A percentile compares a stretch with the other conserved stretches of the same genome.
phyloP scores from a whole-genome alignment of 64 coral and sea anemone genomes.

The Montipora sp. region DNA sequence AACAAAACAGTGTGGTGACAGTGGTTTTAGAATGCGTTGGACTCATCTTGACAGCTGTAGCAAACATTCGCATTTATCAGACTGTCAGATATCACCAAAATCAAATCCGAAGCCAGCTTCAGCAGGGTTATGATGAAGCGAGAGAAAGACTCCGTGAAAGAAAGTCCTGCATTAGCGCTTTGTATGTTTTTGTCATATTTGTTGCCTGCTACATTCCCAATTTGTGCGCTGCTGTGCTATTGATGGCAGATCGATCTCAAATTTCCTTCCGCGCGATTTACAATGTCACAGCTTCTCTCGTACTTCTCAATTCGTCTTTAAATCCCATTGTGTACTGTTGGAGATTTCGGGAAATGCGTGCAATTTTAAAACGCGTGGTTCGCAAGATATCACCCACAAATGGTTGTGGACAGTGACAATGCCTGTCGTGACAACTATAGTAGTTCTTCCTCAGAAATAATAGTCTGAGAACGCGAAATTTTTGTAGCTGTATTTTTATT shows the following conservation, averaged over 20 bases:
- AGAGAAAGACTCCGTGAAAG: not conserved
- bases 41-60: not conserved
- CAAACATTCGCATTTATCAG: no score
- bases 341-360: not conserved
- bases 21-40: not conserved
- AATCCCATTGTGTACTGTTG: not conserved
- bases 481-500: no score
- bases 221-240: not conserved
- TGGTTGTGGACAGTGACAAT: not conserved
- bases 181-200: not conserved
- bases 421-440: not conserved
- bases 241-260: not conserved
- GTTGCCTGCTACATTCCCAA: not conserved
- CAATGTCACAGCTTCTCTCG: not conserved
- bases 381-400: not conserved
- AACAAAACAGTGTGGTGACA: not conserved
- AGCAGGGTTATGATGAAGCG: not conserved
- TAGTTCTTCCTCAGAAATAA: no score
- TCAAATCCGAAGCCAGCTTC: not conserved
- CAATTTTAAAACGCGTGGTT: not conserved
- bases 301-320: not conserved
- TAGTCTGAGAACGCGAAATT: no score
- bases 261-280: not conserved
- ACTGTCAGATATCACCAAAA: not conserved
- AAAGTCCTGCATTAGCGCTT: not conserved